A percentile compares a stretch with the other conserved stretches of the same genome.
Evolutionary conservation across 1,140 invertebrate genomes (phyloP).

Genomic region (Lerema accius): DNA sequence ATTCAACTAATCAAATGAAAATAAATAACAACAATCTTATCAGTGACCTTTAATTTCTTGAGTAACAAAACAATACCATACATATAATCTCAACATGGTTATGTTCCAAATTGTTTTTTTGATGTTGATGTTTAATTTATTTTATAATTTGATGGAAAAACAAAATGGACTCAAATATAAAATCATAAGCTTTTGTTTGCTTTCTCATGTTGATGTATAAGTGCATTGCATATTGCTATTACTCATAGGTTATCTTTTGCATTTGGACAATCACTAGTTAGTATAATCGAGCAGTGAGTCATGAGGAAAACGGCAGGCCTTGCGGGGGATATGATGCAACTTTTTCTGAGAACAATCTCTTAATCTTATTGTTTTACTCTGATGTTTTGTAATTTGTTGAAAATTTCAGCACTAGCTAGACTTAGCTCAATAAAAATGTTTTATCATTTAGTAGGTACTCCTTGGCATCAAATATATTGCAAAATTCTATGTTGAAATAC

Average conservation of each 20-base stretch:
- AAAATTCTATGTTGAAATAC: no score
- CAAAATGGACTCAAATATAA: no score
- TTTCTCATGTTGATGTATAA: no score
- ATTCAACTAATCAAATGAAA: neutral
- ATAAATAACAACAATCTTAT: neutral
- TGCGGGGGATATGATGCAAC: slow-evolving; percentile 2
- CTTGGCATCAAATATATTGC: neutral
- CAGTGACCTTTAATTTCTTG: no score
- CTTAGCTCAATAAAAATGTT: neutral
- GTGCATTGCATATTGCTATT: neutral
- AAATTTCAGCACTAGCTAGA: neutral
- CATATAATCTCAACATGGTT: no score
- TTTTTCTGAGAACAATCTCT: slow-evolving; percentile 13
- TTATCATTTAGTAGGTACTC: neutral
- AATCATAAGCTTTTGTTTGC: no score
- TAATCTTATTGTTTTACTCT: slow-evolving; percentile 1
- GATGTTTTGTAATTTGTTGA: neutral
- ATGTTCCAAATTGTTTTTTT: no score
- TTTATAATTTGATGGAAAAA: no score
- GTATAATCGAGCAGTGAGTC: slow-evolving; percentile 3
- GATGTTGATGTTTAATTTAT: no score
- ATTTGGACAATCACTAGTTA: slow-evolving; percentile 11
- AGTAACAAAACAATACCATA: no score
- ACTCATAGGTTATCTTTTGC: neutral
- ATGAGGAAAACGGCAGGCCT: slow-evolving; percentile 10